These are phyloP conservation scores for Ryuthela nishihirai DNA, from an alignment of 2,888 invertebrate genomes.

Conservation along the genomic window DNA sequence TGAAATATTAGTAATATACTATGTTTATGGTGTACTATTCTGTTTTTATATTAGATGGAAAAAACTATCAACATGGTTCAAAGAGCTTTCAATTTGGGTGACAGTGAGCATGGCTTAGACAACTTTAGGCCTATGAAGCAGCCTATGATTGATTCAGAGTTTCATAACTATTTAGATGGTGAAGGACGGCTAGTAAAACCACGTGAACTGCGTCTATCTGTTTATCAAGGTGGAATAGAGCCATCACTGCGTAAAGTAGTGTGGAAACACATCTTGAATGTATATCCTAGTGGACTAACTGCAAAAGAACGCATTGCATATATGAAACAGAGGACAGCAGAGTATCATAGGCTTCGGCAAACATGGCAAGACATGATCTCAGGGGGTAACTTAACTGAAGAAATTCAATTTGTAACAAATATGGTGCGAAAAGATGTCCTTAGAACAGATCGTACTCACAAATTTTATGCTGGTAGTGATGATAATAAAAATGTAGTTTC, in stretches of 20 bases:
- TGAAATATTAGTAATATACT: too few species aligned
- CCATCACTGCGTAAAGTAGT: slow-evolving; percentile 80
- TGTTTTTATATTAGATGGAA: slow-evolving; percentile 65
- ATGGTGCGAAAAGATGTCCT: slow-evolving; percentile 96
- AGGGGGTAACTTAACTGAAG: slow-evolving; percentile 55
- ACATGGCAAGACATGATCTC: slow-evolving; percentile 68
- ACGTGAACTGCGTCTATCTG: slow-evolving; percentile 78
- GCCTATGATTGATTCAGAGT: slow-evolving; percentile 85
- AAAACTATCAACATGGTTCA: slow-evolving; percentile 57
- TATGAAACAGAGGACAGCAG: slow-evolving; percentile 83
- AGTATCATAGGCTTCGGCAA: slow-evolving; percentile 76
- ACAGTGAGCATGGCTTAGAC: slow-evolving; percentile 25
- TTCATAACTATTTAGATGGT: slow-evolving; percentile 81
- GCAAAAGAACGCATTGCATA: slow-evolving; percentile 93
- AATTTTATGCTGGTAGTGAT: slow-evolving; percentile 89
- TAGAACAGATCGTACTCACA: slow-evolving; percentile 91
- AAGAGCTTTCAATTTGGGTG: slow-evolving; percentile 37
- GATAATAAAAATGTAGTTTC: slow-evolving; percentile 94
- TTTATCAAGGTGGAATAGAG: slow-evolving; percentile 91
- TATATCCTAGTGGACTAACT: slow-evolving; percentile 87
- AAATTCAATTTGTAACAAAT: slow-evolving; percentile 82
- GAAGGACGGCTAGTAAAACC: slow-evolving; percentile 83
- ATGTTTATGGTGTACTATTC: too few species aligned
- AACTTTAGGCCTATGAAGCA: slow-evolving; percentile 47
- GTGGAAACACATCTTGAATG: slow-evolving; percentile 96